Conservation (phyloP, 2,888 invertebrate species). For the Mellilla xanthometata region DNA sequence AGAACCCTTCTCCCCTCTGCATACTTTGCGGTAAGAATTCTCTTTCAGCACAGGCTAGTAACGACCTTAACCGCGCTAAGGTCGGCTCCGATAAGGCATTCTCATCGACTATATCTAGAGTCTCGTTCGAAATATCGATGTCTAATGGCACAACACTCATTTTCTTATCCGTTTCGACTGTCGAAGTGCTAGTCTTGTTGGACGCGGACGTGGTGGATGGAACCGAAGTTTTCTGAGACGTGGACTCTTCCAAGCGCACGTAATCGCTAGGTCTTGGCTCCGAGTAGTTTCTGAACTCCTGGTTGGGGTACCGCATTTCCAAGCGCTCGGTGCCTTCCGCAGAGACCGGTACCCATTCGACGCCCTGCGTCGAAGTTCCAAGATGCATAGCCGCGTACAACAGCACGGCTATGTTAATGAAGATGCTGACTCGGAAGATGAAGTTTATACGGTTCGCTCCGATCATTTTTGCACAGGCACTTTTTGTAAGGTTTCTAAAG, state of each 20-base stretch:
- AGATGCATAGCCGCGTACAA: conserved; percentile 87
- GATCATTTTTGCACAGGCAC: conserved; percentile 69
- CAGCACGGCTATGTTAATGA: conserved; percentile 87
- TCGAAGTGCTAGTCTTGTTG: conserved; percentile 69
- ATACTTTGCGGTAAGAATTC: conserved; percentile 82
- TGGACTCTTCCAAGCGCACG: conserved; percentile 56
- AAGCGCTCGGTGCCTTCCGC: conserved; percentile 60
- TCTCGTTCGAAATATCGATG: conserved; percentile 56
- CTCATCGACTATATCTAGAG: conserved; percentile 64
- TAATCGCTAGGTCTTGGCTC: conserved; percentile 50
- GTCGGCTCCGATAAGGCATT: conserved; percentile 63
- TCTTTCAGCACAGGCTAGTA: conserved; percentile 85
- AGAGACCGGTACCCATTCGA: conserved; percentile 66
- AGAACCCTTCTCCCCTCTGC: conserved; percentile 89
- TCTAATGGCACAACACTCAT: conserved; percentile 58
- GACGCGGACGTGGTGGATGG: conserved; percentile 66
- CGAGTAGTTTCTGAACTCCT: conserved; percentile 54
- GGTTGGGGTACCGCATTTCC: conserved; percentile 54
- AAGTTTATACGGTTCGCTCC: conserved; percentile 84
- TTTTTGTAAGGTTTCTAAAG: no score
- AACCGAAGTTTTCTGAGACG: conserved; percentile 60
- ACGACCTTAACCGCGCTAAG: conserved; percentile 60
- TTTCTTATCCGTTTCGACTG: conserved; percentile 63
- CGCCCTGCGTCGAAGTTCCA: conserved; percentile 51
- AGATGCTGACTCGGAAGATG: conserved; percentile 88